Evolutionary conservation across 2,888 invertebrate genomes (phyloP).

Genomic region (Cantharis rustica): DNA sequence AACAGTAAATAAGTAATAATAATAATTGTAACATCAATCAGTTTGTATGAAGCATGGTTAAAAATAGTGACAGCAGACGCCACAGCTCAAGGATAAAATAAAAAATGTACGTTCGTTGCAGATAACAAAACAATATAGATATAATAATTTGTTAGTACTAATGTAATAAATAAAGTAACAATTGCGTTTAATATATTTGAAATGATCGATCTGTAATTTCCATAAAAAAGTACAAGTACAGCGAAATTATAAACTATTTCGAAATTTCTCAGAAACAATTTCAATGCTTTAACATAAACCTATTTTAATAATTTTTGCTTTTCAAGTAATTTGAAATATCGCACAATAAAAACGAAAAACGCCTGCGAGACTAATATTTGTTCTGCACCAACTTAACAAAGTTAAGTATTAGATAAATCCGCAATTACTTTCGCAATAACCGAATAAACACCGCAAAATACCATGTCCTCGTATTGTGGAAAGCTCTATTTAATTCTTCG

Average conservation of each 20-base stretch:
- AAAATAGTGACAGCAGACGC: neutral
- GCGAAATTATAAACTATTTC: neutral
- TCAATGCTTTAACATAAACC: neutral
- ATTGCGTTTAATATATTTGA: neutral
- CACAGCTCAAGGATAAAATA: neutral
- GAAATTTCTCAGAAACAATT: neutral
- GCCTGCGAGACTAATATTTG: neutral
- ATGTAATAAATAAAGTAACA: neutral
- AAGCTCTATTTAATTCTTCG: neutral
- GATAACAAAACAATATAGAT: neutral
- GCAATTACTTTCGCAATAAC: neutral
- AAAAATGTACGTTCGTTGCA: neutral
- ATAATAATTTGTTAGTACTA: neutral
- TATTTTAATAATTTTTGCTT: neutral
- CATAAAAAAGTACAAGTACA: too few relatives aligned
- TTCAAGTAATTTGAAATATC: neutral
- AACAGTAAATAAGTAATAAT: neutral
- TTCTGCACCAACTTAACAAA: neutral
- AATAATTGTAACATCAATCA: neutral
- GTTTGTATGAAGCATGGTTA: neutral
- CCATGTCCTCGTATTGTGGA: neutral
- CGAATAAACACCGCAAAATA: neutral
- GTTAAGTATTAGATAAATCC: neutral
- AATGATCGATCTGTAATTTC: too few relatives aligned
- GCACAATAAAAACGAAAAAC: neutral